Base-by-base conservation (phyloP, 2,888 invertebrate genomes). In the Agrochola lychnidis region DNA sequence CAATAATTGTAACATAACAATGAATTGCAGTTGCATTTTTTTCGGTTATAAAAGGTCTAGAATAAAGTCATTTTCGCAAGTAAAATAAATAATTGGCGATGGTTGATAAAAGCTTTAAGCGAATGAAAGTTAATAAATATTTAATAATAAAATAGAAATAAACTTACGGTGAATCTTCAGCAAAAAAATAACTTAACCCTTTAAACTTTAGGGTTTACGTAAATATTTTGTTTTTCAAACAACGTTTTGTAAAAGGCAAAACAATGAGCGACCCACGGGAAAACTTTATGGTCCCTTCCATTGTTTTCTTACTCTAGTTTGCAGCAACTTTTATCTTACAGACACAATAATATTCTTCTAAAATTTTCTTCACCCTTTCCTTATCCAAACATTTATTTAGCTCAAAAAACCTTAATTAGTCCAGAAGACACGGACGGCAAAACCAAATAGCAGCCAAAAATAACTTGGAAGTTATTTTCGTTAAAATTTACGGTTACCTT, bases 241-340 rank as follows among this genome's bases (percentile, higher is more conserved):
- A 70, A 61, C 7, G 10, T 82, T 73, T 71, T 53, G 12, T 53
- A 59, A 77, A 68, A 48, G 22, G 45, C 12, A 48, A 84, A 62
- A 73, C 68, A 81, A 81, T 71, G 56, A 72, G 57, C 70, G 51
- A 57, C 82, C 51, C 61, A 36, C 16, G 57, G 40, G 51, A 61
- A 77, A 68, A 64, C 48, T 81, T 81, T 57, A 66, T 64, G 40
- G 53, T 40, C 22, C 16, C 25, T 70, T 59, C 30, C 48, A 57
- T 71, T 81, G 72, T 81, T 83, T 84, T 68, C 63, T 69, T 53
- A 22, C 12, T 70, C 14, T n/a, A 53, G 61, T 71, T 78, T 36
- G 22, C 45, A 66, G 48, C 30, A 62, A 78, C 40, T 74, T 73
- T 64, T 51, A 68, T 57, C 59, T 67, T 40, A 36, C 25, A 63